Evolutionary conservation across 2,888 invertebrate genomes (phyloP).

Genomic region (Euplexia lucipara): DNA sequence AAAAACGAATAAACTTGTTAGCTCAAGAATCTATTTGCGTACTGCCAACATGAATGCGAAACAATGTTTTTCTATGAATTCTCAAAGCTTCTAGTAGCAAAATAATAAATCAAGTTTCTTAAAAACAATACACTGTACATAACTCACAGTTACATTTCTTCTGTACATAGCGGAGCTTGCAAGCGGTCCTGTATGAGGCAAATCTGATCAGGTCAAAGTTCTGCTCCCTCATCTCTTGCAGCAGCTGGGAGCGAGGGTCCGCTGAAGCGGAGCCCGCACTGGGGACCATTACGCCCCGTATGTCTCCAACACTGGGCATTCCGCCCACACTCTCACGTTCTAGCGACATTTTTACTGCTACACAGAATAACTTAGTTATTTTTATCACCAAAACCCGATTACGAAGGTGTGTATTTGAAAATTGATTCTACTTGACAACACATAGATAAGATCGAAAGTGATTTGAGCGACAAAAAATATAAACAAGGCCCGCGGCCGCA

Average conservation of each 20-base stretch:
- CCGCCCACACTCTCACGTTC: slow-evolving; percentile 83
- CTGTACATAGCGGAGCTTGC: slow-evolving; percentile 99
- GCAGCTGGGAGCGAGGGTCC: slow-evolving; percentile 94
- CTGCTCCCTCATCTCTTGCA: slow-evolving; percentile 97
- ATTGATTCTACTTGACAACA: slow-evolving; percentile 33
- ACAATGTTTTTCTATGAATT: neutral
- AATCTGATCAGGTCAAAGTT: slow-evolving; percentile 99
- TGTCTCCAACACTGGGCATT: slow-evolving; percentile 71
- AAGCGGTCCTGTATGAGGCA: slow-evolving; percentile 99
- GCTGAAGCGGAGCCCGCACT: slow-evolving; percentile 70
- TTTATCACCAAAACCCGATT: slow-evolving; percentile 15
- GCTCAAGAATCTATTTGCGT: slow-evolving; percentile 11
- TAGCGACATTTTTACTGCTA: slow-evolving; percentile 78
- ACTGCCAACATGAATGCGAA: neutral
- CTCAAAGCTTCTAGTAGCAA: neutral
- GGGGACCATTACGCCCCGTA: slow-evolving; percentile 67
- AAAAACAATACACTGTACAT: slow-evolving; percentile 49
- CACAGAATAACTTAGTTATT: slow-evolving; percentile 33
- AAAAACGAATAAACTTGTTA: slow-evolving; percentile 29
- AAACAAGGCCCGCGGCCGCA: slow-evolving; percentile 53
- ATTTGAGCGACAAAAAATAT: slow-evolving; percentile 58
- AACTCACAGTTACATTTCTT: slow-evolving; percentile 98
- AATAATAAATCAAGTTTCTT: neutral
- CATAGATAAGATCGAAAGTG: slow-evolving; percentile 55
- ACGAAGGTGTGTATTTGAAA: neutral